A percentile compares a stretch with the other conserved stretches of the same genome.
These are phyloP conservation scores for Nymphicus hollandicus DNA, from an alignment of 2,113 vertebrate genomes.

Conservation along the genomic window DNA sequence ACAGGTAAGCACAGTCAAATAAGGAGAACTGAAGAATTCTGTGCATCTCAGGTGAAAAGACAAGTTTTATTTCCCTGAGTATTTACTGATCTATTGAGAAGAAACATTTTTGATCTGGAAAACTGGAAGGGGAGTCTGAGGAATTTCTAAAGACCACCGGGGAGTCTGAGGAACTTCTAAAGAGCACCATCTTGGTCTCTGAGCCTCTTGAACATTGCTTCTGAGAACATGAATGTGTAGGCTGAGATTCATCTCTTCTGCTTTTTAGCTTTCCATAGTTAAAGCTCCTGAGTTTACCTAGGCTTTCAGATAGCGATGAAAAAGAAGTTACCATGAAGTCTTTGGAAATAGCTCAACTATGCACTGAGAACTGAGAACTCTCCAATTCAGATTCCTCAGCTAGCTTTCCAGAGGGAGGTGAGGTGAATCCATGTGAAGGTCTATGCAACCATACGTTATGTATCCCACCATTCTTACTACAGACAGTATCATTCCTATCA, in stretches of 20 bases:
- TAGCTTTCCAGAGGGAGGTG: background rate
- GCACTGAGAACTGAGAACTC: background rate
- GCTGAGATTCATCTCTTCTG: background rate
- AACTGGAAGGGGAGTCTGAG: background rate
- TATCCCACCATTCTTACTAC: background rate
- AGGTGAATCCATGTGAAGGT: background rate
- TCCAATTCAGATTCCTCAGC: background rate
- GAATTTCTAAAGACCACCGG: background rate
- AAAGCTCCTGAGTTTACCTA: background rate
- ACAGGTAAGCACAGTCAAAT: background rate
- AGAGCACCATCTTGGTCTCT: background rate
- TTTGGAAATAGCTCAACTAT: background rate
- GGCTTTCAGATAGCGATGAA: background rate
- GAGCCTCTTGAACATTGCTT: background rate
- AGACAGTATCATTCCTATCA: background rate
- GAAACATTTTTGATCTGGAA: background rate
- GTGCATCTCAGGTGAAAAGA: background rate
- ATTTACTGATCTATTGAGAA: background rate
- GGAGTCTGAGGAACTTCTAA: background rate
- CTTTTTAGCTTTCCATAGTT: background rate
- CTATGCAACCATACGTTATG: background rate
- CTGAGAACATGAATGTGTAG: background rate
- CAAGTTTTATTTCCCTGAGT: background rate
- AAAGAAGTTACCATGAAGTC: background rate
- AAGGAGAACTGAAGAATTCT: background rate